These are phyloP conservation scores for Drosophila bipectinata DNA, from an alignment of 1,140 invertebrate species.

Conservation along the genomic window DNA sequence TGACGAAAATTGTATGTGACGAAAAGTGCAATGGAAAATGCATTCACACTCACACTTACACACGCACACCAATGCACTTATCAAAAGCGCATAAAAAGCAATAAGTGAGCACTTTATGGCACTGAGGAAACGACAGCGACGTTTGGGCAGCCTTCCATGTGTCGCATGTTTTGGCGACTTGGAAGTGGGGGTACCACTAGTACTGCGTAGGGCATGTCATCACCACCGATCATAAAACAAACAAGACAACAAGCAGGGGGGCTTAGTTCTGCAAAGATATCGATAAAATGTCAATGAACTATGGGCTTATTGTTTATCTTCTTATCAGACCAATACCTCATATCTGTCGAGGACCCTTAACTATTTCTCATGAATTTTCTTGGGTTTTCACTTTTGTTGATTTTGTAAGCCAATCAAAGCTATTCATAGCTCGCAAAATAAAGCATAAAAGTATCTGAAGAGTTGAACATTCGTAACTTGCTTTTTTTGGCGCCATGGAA, in stretches of 20 bases:
- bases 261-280: slow-evolving; percentile 31
- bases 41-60: slow-evolving; percentile 42
- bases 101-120: slow-evolving; percentile 77
- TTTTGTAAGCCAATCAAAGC: not conserved
- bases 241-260: slow-evolving; percentile 25
- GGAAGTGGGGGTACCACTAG: slow-evolving; percentile 2
- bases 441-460: too few species aligned
- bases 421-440: not conserved
- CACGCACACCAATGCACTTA: slow-evolving; percentile 30
- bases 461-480: too few species aligned
- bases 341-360: slow-evolving; percentile 9
- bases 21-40: slow-evolving; percentile 75
- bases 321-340: slow-evolving; percentile 17
- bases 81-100: slow-evolving; percentile 79
- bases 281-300: slow-evolving; percentile 44
- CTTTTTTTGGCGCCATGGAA: not conserved
- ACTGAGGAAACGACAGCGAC: slow-evolving; percentile 52
- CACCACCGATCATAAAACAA: slow-evolving; percentile 59
- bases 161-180: slow-evolving; percentile 35
- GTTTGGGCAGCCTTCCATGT: slow-evolving; percentile 64
- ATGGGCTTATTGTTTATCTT: not conserved
- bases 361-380: not conserved
- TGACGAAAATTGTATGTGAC: slow-evolving; percentile 56
- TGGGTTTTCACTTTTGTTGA: not conserved
- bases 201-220: slow-evolving; percentile 30